A percentile compares a stretch with the other conserved stretches of the same genome.
These are phyloP conservation scores for Ursus arctos DNA, from an alignment of 2,113 vertebrate genomes.

Conservation along the genomic window DNA sequence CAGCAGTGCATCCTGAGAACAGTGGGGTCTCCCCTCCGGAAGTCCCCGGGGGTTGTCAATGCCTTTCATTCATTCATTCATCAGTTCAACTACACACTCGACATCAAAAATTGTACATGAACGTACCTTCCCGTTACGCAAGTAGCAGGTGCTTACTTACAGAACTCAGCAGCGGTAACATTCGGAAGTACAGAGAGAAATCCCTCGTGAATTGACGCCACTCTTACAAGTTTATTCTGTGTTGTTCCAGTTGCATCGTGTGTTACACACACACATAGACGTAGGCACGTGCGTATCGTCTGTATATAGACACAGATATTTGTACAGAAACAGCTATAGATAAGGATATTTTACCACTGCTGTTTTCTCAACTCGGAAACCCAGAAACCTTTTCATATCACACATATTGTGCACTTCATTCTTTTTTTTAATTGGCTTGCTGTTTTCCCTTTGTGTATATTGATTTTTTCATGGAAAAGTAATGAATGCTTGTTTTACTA, in stretches of 20 bases:
- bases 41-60: rapidly evolving
- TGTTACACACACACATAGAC: too few species aligned
- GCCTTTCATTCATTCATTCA: neutral
- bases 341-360: rapidly evolving
- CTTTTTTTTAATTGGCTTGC: neutral
- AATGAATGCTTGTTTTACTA: neutral
- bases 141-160: neutral
- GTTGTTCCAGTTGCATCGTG: too few species aligned
- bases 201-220: neutral
- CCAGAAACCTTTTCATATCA: rapidly evolving
- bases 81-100: too few species aligned
- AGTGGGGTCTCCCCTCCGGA: neutral
- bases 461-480: conserved; percentile 28
- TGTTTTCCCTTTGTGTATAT: neutral
- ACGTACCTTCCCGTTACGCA: neutral
- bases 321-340: neutral
- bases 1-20: neutral
- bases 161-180: neutral
- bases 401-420: neutral
- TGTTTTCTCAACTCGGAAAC: neutral
- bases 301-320: too few species aligned
- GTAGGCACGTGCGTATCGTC: rapidly evolving
- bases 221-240: neutral
- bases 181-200: neutral
- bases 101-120: neutral